Percentiles rank a stretch among this genome's conserved stretches.
Conservation (phyloP, 2,888 invertebrate genomes). For the Capitulum mitella region DNA sequence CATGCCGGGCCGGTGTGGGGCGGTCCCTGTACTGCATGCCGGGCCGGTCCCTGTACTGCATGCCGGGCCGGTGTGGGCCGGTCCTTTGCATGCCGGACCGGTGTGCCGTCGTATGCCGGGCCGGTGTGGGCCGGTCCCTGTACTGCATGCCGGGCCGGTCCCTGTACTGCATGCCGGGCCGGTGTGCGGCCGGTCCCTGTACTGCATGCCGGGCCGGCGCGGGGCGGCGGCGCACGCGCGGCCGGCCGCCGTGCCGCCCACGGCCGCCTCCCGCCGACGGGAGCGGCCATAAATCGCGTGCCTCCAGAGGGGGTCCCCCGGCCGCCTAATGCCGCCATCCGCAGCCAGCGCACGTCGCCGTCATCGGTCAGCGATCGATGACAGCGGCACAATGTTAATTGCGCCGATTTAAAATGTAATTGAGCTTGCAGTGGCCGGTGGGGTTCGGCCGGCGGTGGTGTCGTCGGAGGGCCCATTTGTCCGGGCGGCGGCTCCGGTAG, state of each 20-base stretch:
- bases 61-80: no score
- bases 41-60: no score
- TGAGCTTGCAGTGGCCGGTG: neutral
- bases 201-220: no score
- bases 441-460: neutral
- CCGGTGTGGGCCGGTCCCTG: no score
- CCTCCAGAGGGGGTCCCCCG: neutral
- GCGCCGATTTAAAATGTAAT: slow-evolving; percentile 8
- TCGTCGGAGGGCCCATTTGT: neutral
- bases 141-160: no score
- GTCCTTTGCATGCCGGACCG: no score
- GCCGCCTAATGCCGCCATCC: neutral
- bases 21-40: no score
- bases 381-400: slow-evolving; percentile 19
- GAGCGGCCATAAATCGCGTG: neutral
- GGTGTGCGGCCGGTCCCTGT: no score
- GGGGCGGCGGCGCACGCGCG: neutral
- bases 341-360: neutral
- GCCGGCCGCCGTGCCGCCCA: neutral
- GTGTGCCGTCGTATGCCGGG: no score
- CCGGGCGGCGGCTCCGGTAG: no score
- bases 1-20: no score
- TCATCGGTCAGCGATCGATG: neutral
- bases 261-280: neutral
- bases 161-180: no score